phyloP scores from a whole-genome alignment of 2,113 vertebrate genomes.

The Vireo altiloquus region DNA sequence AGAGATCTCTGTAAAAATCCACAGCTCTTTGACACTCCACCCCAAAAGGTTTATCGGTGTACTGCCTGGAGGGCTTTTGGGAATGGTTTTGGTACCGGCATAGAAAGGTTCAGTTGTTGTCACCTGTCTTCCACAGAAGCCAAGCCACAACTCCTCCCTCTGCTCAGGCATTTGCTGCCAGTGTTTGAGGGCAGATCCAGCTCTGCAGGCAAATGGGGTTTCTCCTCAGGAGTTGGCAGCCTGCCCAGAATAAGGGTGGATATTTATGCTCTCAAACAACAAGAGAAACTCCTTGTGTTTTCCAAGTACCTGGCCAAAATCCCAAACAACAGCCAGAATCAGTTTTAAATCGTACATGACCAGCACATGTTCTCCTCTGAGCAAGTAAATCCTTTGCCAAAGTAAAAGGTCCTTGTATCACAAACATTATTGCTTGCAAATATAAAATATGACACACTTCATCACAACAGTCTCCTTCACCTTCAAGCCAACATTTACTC shows the following conservation, averaged over 20 bases:
- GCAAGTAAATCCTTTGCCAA: background rate
- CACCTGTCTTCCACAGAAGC: background rate
- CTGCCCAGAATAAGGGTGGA: background rate
- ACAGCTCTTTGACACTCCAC: background rate
- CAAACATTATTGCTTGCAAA: background rate
- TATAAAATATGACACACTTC: background rate
- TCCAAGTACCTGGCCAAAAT: background rate
- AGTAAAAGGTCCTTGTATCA: background rate
- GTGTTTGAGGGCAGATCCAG: background rate
- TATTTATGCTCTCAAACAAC: background rate
- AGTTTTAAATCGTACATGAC: background rate
- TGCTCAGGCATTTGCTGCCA: background rate
- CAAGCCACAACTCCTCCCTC: background rate
- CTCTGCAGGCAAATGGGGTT: background rate
- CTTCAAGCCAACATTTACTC: background rate
- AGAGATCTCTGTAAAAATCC: background rate
- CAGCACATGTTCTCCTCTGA: background rate
- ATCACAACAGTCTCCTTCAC: background rate
- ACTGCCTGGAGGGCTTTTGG: background rate
- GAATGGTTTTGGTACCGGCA: background rate
- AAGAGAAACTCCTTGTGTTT: background rate
- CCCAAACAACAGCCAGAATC: background rate
- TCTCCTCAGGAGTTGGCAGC: constrained; percentile 8
- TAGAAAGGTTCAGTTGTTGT: background rate
- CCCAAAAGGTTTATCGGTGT: background rate